Percentiles rank a stretch among this genome's conserved stretches.
phyloP scores from a whole-genome alignment of 2,797 vertebrate species.

The Eidolon dupreanum region DNA sequence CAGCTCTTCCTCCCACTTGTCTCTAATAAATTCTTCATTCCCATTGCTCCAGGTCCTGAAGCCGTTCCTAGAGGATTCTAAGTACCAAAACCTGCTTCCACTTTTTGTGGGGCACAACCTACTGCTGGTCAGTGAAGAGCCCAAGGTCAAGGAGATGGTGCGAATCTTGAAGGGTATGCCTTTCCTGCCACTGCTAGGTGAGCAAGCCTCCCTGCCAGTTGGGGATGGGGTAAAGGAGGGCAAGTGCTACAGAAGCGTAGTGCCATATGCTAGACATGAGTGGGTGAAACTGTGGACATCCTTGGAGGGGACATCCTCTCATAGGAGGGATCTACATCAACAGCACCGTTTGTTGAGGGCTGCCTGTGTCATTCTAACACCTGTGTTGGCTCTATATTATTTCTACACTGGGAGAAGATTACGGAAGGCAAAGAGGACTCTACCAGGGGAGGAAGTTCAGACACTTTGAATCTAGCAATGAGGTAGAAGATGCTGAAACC shows the following conservation, averaged over 20 bases:
- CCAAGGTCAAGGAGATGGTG: constrained; percentile 93
- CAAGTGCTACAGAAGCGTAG: not conserved
- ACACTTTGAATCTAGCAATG: not conserved
- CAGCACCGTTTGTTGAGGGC: not conserved
- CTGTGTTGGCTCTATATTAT: not conserved
- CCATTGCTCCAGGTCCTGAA: constrained; percentile 85
- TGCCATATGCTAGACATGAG: not conserved
- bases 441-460: not conserved
- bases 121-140: constrained; percentile 91
- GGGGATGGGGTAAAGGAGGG: not conserved
- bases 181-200: constrained; percentile 93
- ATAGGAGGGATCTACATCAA: not conserved
- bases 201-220: not conserved
- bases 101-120: constrained; percentile 91
- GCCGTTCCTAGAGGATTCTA: constrained; percentile 87
- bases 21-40: not conserved
- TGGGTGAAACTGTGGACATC: not conserved
- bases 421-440: not conserved
- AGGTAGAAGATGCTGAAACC: not conserved
- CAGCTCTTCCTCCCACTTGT: not conserved
- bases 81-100: constrained; percentile 89
- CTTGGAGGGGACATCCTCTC: not conserved
- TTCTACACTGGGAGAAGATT: not conserved
- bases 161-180: constrained; percentile 85
- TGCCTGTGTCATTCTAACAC: not conserved